Conservation (phyloP, 1,140 invertebrate genomes). For the Drosophila nikananu region DNA sequence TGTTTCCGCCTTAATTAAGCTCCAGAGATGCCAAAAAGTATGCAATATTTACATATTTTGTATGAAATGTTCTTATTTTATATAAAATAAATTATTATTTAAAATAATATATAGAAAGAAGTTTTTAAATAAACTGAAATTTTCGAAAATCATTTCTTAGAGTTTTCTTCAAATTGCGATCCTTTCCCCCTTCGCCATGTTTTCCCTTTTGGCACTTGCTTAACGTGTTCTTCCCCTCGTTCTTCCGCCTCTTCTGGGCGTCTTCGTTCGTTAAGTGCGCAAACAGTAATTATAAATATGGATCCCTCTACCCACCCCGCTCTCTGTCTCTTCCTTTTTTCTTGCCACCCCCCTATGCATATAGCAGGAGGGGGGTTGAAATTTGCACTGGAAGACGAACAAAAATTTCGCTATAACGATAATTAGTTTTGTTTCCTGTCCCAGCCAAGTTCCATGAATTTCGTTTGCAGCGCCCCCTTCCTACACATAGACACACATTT, state of each 20-base stretch:
- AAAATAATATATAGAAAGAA: no score
- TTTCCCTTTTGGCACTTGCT: conserved; percentile 5
- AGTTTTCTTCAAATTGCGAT: not conserved
- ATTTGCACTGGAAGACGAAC: conserved; percentile 28
- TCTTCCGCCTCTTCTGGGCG: conserved; percentile 21
- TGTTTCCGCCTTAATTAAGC: no score
- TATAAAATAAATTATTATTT: no score
- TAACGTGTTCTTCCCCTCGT: conserved; percentile 6
- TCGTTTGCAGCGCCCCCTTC: conserved; percentile 39
- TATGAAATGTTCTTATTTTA: no score
- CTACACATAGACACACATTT: conserved; percentile 22
- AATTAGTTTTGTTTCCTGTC: conserved; percentile 77
- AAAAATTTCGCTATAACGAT: conserved; percentile 70
- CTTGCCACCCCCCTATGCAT: conserved; percentile 5
- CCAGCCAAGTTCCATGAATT: conserved; percentile 51
- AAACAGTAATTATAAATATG: conserved; percentile 80
- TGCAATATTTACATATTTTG: no score
- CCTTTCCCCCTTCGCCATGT: not conserved
- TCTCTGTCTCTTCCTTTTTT: conserved; percentile 1
- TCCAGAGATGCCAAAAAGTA: no score
- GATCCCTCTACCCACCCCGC: not conserved
- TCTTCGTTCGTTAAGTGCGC: conserved; percentile 70
- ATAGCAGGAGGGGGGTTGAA: conserved; percentile 5
- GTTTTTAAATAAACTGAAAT: not conserved
- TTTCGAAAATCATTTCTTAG: not conserved